Evolutionary conservation across 1,140 invertebrate species (phyloP).

Genomic region (Calephelis nemesis): DNA sequence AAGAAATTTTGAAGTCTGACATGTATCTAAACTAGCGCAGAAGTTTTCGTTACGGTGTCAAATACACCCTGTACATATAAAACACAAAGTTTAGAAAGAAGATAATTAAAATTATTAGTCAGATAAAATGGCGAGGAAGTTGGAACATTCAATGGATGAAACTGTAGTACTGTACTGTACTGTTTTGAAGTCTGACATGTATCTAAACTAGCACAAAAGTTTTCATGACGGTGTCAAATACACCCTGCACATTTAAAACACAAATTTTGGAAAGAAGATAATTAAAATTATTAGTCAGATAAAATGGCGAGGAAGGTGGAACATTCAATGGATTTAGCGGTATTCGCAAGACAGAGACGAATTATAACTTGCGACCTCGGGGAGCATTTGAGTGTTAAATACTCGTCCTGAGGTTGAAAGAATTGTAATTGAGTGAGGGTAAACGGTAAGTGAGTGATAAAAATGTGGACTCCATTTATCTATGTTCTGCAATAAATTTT

Average conservation of each 20-base stretch:
- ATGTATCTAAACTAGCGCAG: too few relatives aligned
- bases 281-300: background rate
- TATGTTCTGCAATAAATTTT: slow-evolving; percentile 12
- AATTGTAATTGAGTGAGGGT: slow-evolving; percentile 15
- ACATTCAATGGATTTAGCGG: background rate
- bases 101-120: background rate
- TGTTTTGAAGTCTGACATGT: too few relatives aligned
- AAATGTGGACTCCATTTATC: slow-evolving; percentile 16
- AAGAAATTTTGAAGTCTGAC: too few relatives aligned
- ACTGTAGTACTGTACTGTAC: too few relatives aligned
- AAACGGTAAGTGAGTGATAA: slow-evolving; percentile 14
- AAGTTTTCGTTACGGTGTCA: too few relatives aligned
- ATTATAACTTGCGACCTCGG: slow-evolving; percentile 8
- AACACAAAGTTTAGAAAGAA: background rate
- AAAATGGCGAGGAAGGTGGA: background rate
- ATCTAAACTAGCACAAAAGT: too few relatives aligned
- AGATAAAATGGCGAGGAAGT: background rate
- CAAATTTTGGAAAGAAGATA: background rate
- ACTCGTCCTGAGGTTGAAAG: slow-evolving; percentile 7
- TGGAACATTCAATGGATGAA: background rate
- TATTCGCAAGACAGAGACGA: slow-evolving; percentile 8
- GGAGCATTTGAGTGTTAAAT: slow-evolving; percentile 16
- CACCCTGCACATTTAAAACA: too few relatives aligned
- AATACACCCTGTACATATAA: too few relatives aligned
- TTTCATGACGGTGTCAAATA: too few relatives aligned